Conservation (phyloP, 1,140 invertebrate genomes). For the Psilanteris sp. region DNA sequence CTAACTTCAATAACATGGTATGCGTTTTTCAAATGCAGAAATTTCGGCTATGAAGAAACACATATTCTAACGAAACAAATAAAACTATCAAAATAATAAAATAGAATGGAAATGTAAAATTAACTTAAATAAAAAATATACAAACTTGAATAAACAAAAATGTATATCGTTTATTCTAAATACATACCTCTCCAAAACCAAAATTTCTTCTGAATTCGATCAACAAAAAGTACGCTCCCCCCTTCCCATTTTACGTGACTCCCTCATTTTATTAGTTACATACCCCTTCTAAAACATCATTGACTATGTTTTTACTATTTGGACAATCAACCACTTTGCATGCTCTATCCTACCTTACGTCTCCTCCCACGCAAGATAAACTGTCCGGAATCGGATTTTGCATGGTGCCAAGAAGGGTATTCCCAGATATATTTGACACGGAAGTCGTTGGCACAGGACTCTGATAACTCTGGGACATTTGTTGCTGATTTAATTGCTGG, state of each 20-base stretch:
- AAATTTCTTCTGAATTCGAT: constrained; percentile 52
- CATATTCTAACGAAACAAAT: constrained; percentile 36
- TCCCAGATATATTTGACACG: constrained; percentile 75
- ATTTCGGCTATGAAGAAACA: constrained; percentile 61
- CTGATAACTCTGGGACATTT: constrained; percentile 78
- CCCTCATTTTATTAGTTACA: constrained; percentile 9
- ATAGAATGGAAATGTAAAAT: not conserved
- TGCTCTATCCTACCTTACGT: constrained; percentile 79
- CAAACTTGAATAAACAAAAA: constrained; percentile 5
- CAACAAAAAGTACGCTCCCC: constrained; percentile 41
- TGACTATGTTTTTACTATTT: constrained; percentile 57
- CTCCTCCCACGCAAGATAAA: constrained; percentile 81
- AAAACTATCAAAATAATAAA: not conserved
- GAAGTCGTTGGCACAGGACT: constrained; percentile 72
- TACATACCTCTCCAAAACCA: constrained; percentile 61
- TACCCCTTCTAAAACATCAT: constrained; percentile 52
- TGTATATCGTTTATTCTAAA: constrained; percentile 24
- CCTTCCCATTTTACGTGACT: constrained; percentile 20
- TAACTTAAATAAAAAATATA: constrained; percentile 3
- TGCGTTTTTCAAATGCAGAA: constrained; percentile 51
- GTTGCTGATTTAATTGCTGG: constrained; percentile 67
- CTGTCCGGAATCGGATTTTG: constrained; percentile 78
- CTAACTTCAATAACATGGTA: constrained; percentile 26
- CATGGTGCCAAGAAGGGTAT: constrained; percentile 78
- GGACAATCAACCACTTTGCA: constrained; percentile 55